Percentiles rank a stretch among this genome's conserved stretches.
Evolutionary conservation across 2,797 vertebrate species (phyloP).

Genomic region (Peromyscus attwateri): DNA sequence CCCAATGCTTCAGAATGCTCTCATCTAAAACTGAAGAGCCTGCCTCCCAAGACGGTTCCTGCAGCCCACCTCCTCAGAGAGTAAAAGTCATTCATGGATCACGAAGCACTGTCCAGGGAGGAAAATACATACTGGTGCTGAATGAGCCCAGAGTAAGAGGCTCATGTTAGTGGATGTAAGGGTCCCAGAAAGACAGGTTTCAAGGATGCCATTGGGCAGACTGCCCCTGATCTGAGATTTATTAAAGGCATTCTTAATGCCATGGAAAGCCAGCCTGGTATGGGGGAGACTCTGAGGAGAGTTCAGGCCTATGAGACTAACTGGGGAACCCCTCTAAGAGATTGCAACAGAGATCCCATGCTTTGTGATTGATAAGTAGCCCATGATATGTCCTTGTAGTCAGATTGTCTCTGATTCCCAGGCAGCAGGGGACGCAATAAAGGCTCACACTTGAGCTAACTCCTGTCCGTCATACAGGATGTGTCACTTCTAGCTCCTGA

Average conservation of each 20-base stretch:
- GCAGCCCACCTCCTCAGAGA: not conserved
- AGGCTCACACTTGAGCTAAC: not conserved
- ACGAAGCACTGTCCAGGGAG: not conserved
- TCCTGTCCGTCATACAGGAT: not conserved
- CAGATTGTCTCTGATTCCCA: not conserved
- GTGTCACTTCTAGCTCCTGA: not conserved
- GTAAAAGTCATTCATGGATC: not conserved
- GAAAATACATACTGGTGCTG: not conserved
- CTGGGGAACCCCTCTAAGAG: not conserved
- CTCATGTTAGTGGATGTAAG: not conserved
- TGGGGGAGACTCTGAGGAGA: not conserved
- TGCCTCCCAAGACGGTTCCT: not conserved
- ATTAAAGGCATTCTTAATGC: not conserved
- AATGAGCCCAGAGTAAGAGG: not conserved
- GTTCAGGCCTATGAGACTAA: not conserved
- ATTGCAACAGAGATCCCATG: not conserved
- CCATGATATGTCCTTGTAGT: not conserved
- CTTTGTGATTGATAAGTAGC: not conserved
- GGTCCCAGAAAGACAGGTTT: not conserved
- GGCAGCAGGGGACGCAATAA: not conserved
- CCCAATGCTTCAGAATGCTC: not conserved
- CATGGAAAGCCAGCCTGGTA: not conserved
- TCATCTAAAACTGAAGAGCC: not conserved
- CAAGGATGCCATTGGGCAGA: not conserved
- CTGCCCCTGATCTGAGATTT: not conserved